Evolutionary conservation across 2,888 invertebrate genomes (phyloP), one percentile per base, ranked within the genome.

Genomic region (Rapana venosa): DNA sequence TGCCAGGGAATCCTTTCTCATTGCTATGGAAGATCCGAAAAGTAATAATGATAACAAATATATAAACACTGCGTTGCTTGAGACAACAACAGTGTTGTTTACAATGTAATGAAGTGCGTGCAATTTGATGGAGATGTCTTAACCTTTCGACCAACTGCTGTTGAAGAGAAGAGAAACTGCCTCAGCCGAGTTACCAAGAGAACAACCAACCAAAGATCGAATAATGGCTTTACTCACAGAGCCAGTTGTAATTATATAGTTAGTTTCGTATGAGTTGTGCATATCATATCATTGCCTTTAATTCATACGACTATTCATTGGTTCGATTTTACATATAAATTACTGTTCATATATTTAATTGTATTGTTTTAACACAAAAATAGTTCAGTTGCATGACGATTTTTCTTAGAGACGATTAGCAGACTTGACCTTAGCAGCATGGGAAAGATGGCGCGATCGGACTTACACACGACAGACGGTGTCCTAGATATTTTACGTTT

Each of bases 371-470:
- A 22, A 66, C 15, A 17, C 11, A 61, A 30, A 35, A 20, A 22
- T 32, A 66, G 35, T 8, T 5, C 35, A 58, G 30, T 87, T 90
- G 87, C 77, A 35, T 79, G 17, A 36, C 30, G 32, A 61, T 20
- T 20, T 87, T 15, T 47, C 13, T 83, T 90, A 66, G 89, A 88
- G 70, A 87, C 88, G 81, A 77, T 86, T 87, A 87, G 89, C 90
- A 88, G 88, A 88, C 89, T 91, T 91, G 92, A 92, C 91, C 90
- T 92, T 91, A 91, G 89, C 90, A 92, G 92, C 91, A 91, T 92
- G 91, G 92, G 90, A 92, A 94, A 94, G 94, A 96, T 95, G 94
- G 95, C 95, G 94, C 94, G 94, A 93, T 93, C 93, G 92, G 94
- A 94, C 90, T 93, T 92, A 92, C 94, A 95, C 92, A 93, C 93